phyloP scores from a whole-genome alignment of 2,797 vertebrate genomes.

The Carcharodon carcharias region DNA sequence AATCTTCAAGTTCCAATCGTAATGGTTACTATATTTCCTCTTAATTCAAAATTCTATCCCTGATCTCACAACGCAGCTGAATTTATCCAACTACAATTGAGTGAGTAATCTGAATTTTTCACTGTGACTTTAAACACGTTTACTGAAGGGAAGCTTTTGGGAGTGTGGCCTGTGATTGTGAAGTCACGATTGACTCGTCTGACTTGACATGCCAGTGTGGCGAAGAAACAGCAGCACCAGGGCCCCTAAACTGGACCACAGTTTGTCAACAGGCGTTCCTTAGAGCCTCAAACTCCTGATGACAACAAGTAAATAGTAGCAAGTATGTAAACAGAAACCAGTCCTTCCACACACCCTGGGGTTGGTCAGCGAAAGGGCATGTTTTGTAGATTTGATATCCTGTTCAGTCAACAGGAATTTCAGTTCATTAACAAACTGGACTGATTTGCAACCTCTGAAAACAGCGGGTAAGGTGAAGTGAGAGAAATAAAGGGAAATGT shows the following conservation, averaged over 20 bases:
- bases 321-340: constrained; percentile 11
- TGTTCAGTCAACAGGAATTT: neutral
- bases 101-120: neutral
- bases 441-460: neutral
- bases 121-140: neutral
- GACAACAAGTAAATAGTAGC: neutral
- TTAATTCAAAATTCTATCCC: neutral
- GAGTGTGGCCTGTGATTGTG: neutral
- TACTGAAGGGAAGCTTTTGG: neutral
- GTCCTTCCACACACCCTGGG: neutral
- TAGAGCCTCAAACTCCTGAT: neutral
- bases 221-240: neutral
- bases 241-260: neutral
- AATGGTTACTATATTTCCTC: neutral
- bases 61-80: neutral
- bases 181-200: neutral
- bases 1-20: too few relatives aligned
- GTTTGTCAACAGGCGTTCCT: constrained; percentile 23
- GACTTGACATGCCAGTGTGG: neutral
- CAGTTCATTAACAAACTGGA: neutral
- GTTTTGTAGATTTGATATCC: neutral
- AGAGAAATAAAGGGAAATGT: neutral
- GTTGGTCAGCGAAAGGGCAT: too few relatives aligned
- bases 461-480: neutral
- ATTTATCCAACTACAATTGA: neutral